Conservation (phyloP, 2,797 vertebrate species). For the Triplophysa yarkandensis region DNA sequence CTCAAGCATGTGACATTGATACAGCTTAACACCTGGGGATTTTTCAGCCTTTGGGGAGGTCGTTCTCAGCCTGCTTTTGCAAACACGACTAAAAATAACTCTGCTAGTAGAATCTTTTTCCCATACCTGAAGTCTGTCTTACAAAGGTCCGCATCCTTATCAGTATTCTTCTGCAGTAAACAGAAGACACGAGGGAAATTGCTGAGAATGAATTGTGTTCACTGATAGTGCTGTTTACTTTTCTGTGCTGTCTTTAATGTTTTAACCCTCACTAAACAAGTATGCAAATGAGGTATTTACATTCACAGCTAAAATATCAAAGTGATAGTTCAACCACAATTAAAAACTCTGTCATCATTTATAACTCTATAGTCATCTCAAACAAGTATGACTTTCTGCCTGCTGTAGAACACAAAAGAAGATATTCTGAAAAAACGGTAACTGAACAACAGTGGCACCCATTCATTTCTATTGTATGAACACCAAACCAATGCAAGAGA, state of each 20-base stretch:
- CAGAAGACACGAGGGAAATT: neutral
- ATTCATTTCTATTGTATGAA: too few relatives aligned
- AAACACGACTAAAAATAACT: conserved; percentile 45
- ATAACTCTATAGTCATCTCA: too few relatives aligned
- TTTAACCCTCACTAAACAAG: conserved; percentile 20
- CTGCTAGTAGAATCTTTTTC: conserved; percentile 18
- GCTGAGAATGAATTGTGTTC: neutral
- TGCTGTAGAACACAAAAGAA: too few relatives aligned
- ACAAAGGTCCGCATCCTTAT: conserved; percentile 15
- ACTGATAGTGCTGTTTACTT: conserved; percentile 8
- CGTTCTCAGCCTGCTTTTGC: conserved; percentile 16
- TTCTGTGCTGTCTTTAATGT: neutral
- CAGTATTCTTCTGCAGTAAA: neutral
- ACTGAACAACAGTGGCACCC: too few relatives aligned
- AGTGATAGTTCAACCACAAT: too few relatives aligned
- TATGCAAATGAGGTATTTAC: conserved; percentile 23
- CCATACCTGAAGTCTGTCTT: conserved; percentile 5
- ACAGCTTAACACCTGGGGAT: conserved; percentile 36
- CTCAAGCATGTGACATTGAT: conserved; percentile 15
- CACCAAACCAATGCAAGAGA: too few relatives aligned
- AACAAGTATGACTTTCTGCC: too few relatives aligned
- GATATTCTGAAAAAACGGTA: too few relatives aligned
- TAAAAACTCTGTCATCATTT: too few relatives aligned
- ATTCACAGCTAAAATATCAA: too few relatives aligned
- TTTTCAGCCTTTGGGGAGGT: conserved; percentile 28